Conservation (phyloP, 2,888 invertebrate species). For the Bombylius discolor region DNA sequence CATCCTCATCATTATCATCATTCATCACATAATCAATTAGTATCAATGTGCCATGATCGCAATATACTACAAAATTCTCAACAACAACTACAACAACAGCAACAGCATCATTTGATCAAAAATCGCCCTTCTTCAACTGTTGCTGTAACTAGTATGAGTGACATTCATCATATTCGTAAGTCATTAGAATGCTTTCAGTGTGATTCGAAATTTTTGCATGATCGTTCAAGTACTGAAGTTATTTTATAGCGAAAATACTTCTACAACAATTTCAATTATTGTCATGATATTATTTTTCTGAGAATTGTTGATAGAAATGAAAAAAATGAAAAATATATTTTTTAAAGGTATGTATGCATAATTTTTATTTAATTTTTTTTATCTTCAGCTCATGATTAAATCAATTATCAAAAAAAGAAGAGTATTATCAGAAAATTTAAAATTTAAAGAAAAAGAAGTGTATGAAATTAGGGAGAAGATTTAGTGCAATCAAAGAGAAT, state of each 20-base stretch:
- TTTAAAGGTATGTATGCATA: too few species aligned
- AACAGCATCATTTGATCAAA: background rate
- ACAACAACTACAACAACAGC: background rate
- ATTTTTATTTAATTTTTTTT: too few species aligned
- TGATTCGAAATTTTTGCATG: constrained; percentile 28
- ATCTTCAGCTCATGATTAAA: too few species aligned
- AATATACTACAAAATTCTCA: background rate
- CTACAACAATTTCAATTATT: background rate
- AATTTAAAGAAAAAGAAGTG: too few species aligned
- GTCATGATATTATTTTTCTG: background rate
- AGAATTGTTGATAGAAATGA: too few species aligned
- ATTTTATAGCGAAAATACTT: constrained; percentile 28
- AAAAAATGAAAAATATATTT: too few species aligned
- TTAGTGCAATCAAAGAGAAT: too few species aligned
- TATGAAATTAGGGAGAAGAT: too few species aligned
- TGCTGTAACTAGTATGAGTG: background rate
- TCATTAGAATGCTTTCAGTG: constrained; percentile 24
- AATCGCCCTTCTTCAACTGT: background rate
- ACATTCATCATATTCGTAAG: background rate
- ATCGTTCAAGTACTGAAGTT: constrained; percentile 30
- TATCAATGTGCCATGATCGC: constrained; percentile 7
- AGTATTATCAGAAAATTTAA: too few species aligned
- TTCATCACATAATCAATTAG: background rate
- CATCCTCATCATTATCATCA: background rate
- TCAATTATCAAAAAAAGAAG: too few species aligned